Conservation (phyloP, 2,888 invertebrate genomes). For the Crematogaster levior region DNA sequence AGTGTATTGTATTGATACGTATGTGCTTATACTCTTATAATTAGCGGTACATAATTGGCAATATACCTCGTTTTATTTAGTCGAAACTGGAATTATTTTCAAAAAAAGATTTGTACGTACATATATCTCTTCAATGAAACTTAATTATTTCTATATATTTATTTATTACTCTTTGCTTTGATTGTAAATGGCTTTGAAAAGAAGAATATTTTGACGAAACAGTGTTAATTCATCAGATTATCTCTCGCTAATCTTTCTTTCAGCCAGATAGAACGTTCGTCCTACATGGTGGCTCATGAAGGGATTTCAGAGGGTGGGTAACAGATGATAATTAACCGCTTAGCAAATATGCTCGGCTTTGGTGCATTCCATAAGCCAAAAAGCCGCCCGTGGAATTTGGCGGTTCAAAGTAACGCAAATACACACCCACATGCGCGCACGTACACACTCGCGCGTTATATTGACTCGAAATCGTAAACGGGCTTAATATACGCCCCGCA, state of each 20-base stretch:
- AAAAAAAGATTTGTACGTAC: not conserved
- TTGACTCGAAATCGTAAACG: conserved; percentile 36
- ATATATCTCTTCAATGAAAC: not conserved
- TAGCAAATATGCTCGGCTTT: conserved; percentile 75
- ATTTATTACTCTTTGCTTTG: not conserved
- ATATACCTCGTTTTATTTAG: not conserved
- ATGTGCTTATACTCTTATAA: not conserved
- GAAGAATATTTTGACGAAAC: not conserved
- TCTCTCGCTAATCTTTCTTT: conserved; percentile 14
- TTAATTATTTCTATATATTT: not conserved
- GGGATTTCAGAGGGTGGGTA: conserved; percentile 23
- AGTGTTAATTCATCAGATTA: not conserved
- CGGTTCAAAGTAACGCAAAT: conserved; percentile 78
- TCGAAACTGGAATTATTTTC: not conserved
- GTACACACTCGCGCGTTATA: not conserved
- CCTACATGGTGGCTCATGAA: conserved; percentile 2
- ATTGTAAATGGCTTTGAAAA: not conserved
- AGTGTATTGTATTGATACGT: not conserved
- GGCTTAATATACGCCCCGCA: conserved; percentile 26
- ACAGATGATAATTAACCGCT: conserved; percentile 78
- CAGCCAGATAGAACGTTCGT: not conserved
- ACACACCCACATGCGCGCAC: conserved; percentile 39
- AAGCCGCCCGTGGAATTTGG: conserved; percentile 68
- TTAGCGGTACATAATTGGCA: not conserved
- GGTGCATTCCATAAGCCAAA: conserved; percentile 74